Percentiles rank a stretch among this genome's conserved stretches.
Conservation (phyloP, 1,140 invertebrate genomes). For the Drosophila auraria region DNA sequence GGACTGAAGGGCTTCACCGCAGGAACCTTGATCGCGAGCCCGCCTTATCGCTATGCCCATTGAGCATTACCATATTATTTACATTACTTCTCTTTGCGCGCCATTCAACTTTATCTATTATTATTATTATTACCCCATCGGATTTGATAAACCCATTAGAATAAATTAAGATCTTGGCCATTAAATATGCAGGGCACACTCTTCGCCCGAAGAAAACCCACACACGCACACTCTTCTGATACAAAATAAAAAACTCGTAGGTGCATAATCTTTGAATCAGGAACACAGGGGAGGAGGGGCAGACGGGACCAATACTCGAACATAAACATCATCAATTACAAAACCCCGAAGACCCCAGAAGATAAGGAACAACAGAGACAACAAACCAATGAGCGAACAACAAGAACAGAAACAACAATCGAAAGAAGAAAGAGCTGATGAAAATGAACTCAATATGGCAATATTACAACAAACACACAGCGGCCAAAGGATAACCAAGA, state of each 20-base stretch:
- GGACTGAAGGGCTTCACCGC: background rate
- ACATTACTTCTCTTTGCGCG: conserved; percentile 33
- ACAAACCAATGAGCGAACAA: conserved; percentile 26
- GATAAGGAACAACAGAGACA: conserved; percentile 32
- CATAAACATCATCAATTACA: conserved; percentile 82
- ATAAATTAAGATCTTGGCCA: conserved; percentile 74
- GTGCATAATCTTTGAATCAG: conserved; percentile 79
- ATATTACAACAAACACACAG: conserved; percentile 24
- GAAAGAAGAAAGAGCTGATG: conserved; percentile 31
- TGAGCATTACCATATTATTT: conserved; percentile 32
- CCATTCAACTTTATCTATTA: conserved; percentile 45
- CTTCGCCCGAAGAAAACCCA: conserved; percentile 52
- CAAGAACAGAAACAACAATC: conserved; percentile 15
- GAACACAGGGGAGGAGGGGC: conserved; percentile 1
- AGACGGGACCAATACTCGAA: conserved; percentile 37
- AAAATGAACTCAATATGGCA: conserved; percentile 40
- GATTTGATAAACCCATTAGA: conserved; percentile 77
- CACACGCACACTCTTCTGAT: conserved; percentile 34
- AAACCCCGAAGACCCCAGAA: conserved; percentile 54
- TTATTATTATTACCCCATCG: conserved; percentile 49
- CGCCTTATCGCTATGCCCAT: conserved; percentile 20
- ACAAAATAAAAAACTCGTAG: conserved; percentile 33
- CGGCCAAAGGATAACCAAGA: conserved; percentile 22
- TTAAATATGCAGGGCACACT: conserved; percentile 72
- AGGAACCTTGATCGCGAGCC: conserved; percentile 11